Base-by-base conservation (phyloP, 2,797 vertebrate species). In the Adelosebastes latens region DNA sequence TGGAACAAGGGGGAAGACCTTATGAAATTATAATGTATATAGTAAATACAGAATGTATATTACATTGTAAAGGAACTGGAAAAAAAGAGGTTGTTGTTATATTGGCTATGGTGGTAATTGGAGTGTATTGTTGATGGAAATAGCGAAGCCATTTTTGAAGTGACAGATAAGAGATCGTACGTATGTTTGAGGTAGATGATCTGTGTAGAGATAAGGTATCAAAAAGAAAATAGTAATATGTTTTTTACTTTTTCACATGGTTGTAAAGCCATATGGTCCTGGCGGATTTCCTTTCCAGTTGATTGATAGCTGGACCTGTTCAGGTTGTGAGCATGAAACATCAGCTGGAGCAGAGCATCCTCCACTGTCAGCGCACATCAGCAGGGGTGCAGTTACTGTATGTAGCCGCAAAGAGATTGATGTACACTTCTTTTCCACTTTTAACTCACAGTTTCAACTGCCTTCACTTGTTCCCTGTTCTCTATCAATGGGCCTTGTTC, bases 301-400 rank as follows among this genome's bases (percentile, higher is more conserved):
- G 88, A 91, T 79, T 90, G 88, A 90, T 82, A 74, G 83, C 56
- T 61, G 79, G 60, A 77, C 75, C 55, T 36, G 74, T 65, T 72
- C 56, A 72, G 63, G 65, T 70, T 55, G 20, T 75, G 39, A 80
- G 49, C 34, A 59, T 82, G 55, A 82, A 83, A 83, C 81, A 66
- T 58, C 46, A 81, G 71, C 60, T 72, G 24, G 16, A 79, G 75
- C 5, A 36, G 63, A 84, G 79, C 66, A 74, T 86, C 75, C 60
- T 74, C 75, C 53, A 24, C 79, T 81, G 82, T 79, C 83, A 67
- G 60, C 53, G 81, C 77, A 53, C 56, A 77, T 65, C 86, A 65
- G 70, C 62, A 42, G 61, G 86, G 62, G 46, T 42, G 24, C 18
- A 42, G 83, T 86, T 83, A 84, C 87, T 76, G 61, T 80, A 80